Conservation (phyloP, 2,797 vertebrate species). For the Poeciliopsis presidionis region DNA sequence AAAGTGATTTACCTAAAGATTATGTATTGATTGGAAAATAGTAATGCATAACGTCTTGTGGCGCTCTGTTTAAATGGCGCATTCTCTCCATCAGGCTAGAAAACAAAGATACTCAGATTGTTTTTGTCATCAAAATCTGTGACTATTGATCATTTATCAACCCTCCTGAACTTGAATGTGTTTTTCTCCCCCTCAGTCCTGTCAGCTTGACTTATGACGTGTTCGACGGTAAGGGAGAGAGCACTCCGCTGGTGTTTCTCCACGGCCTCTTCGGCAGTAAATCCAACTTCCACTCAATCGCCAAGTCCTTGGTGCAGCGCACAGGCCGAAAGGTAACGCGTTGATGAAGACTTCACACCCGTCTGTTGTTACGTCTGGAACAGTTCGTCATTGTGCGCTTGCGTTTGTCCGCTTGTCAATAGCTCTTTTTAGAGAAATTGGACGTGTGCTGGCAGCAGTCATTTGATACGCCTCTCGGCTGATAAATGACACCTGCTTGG, state of each 20-base stretch:
- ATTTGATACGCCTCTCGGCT: conserved; percentile 24
- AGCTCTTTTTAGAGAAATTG: neutral
- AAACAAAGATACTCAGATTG: neutral
- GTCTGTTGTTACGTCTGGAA: conserved; percentile 10
- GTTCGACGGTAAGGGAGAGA: conserved; percentile 81
- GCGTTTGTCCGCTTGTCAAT: conserved; percentile 15
- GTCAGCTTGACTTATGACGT: conserved; percentile 87
- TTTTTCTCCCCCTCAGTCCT: conserved; percentile 70
- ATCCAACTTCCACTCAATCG: conserved; percentile 89
- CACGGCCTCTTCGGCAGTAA: conserved; percentile 96
- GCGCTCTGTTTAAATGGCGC: neutral
- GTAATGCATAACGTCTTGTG: neutral
- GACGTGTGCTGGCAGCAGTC: conserved; percentile 16
- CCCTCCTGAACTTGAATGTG: neutral
- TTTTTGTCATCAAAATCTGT: conserved; percentile 3
- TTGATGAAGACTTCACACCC: conserved; percentile 42
- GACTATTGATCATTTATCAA: neutral
- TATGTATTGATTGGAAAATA: neutral
- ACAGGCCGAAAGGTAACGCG: conserved; percentile 89
- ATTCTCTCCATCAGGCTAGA: neutral
- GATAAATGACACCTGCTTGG: conserved; percentile 4
- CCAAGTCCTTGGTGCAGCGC: conserved; percentile 85
- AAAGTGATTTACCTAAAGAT: conserved; percentile 10
- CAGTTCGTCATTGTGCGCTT: conserved; percentile 12
- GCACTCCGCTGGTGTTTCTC: conserved; percentile 87